phyloP scores from a whole-genome alignment of 2,888 invertebrate species.

The Thera obeliscata region DNA sequence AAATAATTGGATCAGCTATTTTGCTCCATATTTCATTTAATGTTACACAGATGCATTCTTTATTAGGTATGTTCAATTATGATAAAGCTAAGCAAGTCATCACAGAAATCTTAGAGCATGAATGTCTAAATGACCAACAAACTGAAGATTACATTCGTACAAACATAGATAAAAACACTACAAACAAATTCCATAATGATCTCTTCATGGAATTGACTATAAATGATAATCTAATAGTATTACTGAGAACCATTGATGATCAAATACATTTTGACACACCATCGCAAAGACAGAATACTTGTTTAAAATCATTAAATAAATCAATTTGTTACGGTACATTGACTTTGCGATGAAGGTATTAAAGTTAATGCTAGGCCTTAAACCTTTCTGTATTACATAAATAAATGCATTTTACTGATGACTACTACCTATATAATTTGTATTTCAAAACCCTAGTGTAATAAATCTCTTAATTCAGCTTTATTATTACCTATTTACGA shows the following conservation, averaged over 20 bases:
- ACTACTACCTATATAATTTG: neutral
- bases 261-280: constrained; percentile 23
- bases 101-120: constrained; percentile 21
- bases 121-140: constrained; percentile 15
- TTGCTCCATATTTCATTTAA: neutral
- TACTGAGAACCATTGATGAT: constrained; percentile 36
- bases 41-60: neutral
- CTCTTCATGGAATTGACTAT: constrained; percentile 39
- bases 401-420: neutral
- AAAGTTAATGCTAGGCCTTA: neutral
- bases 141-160: constrained; percentile 20
- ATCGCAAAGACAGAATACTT: constrained; percentile 22
- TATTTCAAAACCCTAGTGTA: no score
- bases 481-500: neutral
- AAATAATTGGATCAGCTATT: neutral
- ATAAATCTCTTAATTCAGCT: no score
- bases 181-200: constrained; percentile 41
- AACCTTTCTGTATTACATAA: neutral
- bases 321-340: constrained; percentile 38
- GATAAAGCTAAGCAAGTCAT: constrained; percentile 13
- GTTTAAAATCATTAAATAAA: constrained; percentile 47
- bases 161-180: constrained; percentile 32
- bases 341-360: constrained; percentile 16
- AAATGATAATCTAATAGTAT: constrained; percentile 24
- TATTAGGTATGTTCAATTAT: constrained; percentile 5